phyloP scores from a whole-genome alignment of 2,888 invertebrate genomes.

The Dicranocentrus wangi region DNA sequence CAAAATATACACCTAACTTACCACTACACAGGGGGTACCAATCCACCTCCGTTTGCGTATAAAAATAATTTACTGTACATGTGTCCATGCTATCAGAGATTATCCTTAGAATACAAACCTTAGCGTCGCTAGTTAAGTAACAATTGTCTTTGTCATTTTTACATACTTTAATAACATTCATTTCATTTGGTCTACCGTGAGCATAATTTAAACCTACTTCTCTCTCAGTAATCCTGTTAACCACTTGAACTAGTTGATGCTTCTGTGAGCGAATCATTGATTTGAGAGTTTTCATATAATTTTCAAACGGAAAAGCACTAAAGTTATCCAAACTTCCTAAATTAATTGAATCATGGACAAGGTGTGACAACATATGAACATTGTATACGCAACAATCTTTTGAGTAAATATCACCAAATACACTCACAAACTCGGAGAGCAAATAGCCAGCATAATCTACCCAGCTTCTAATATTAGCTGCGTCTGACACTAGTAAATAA shows the following conservation, averaged over 20 bases:
- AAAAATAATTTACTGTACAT: no score
- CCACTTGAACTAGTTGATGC: conserved; percentile 36
- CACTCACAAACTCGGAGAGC: conserved; percentile 69
- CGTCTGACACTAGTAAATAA: conserved; percentile 29
- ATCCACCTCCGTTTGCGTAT: neutral
- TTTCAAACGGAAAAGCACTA: conserved; percentile 71
- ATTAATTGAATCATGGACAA: conserved; percentile 68
- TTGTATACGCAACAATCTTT: conserved; percentile 69
- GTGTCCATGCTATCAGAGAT: neutral
- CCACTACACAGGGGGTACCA: neutral
- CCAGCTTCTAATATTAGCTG: neutral
- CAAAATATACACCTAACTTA: neutral
- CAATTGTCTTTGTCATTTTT: conserved; percentile 17
- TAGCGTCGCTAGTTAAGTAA: neutral
- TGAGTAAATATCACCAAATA: conserved; percentile 69
- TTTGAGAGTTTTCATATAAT: conserved; percentile 70
- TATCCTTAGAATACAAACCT: neutral
- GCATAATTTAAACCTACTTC: neutral
- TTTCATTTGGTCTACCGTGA: no score
- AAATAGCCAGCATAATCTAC: conserved; percentile 67
- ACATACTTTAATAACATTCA: neutral
- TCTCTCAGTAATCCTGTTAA: conserved; percentile 36
- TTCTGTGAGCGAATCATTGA: conserved; percentile 45
- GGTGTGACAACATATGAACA: conserved; percentile 73
- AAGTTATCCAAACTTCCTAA: conserved; percentile 68